phyloP scores from a whole-genome alignment of 2,113 vertebrate species.

The Pimephales promelas region DNA sequence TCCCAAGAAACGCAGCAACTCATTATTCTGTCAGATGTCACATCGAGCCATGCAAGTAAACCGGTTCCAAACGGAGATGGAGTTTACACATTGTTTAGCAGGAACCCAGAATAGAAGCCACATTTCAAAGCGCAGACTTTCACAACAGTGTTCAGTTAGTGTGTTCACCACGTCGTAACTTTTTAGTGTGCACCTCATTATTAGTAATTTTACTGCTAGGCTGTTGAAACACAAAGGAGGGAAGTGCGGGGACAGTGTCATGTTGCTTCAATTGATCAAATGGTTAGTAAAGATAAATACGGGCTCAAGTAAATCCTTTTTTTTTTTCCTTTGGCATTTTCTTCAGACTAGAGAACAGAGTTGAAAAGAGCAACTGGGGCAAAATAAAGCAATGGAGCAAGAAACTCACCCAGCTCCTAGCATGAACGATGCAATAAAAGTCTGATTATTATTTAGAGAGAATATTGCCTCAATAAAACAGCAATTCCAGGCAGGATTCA shows the following conservation, averaged over 20 bases:
- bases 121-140: constrained; percentile 50
- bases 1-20: constrained; percentile 41
- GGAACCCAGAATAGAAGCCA: constrained; percentile 41
- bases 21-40: constrained; percentile 47
- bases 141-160: constrained; percentile 18
- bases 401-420: constrained; percentile 39
- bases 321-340: constrained; percentile 3
- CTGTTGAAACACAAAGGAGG: constrained; percentile 35
- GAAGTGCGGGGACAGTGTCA: not conserved
- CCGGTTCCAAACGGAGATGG: not conserved
- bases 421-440: constrained; percentile 56
- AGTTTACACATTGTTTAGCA: constrained; percentile 47
- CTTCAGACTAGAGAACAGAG: constrained; percentile 32
- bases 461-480: constrained; percentile 58
- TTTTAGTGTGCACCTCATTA: constrained; percentile 40
- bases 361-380: constrained; percentile 46
- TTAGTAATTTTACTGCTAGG: constrained; percentile 24
- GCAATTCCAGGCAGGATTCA: constrained; percentile 49
- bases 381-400: constrained; percentile 43
- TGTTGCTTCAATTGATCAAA: constrained; percentile 40
- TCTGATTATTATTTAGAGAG: constrained; percentile 56
- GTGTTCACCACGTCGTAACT: not conserved
- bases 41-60: constrained; percentile 29
- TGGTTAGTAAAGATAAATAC: constrained; percentile 42
- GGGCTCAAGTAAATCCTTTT: constrained; percentile 37